Evolutionary conservation across 2,888 invertebrate species (phyloP).

Genomic region (Papilio protenor): DNA sequence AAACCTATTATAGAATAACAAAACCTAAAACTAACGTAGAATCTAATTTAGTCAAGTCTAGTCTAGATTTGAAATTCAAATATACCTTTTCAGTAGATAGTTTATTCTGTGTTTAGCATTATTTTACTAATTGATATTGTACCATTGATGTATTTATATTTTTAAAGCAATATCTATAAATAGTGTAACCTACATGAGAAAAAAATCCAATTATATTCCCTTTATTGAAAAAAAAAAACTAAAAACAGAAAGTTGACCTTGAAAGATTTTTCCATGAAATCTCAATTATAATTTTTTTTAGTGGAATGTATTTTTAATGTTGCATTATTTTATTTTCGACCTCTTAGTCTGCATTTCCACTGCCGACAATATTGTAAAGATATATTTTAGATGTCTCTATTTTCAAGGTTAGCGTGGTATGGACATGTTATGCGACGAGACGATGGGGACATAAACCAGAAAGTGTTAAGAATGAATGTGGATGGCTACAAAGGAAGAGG

Average conservation of each 20-base stretch:
- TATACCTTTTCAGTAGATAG: conserved; percentile 28
- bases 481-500: no score
- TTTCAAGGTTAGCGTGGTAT: no score
- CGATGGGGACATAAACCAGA: no score
- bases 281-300: no score
- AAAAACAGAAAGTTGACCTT: not conserved
- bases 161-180: not conserved
- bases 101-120: conserved; percentile 16
- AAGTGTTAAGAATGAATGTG: no score
- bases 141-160: not conserved
- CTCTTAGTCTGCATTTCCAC: no score
- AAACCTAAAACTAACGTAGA: not conserved
- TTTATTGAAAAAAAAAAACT: not conserved
- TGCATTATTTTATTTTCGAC: no score
- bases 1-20: not conserved
- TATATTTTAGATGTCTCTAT: no score
- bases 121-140: conserved; percentile 17
- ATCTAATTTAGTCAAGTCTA: conserved; percentile 25
- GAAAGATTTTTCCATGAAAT: not conserved
- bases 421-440: no score
- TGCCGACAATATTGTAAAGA: no score
- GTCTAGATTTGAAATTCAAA: conserved; percentile 31
- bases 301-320: no score
- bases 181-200: not conserved
- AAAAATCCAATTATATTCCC: not conserved